A percentile compares a stretch with the other conserved stretches of the same genome.
Conservation (phyloP, 53 echinoderm and acorn worm species). For the Antedon mediterranea region DNA sequence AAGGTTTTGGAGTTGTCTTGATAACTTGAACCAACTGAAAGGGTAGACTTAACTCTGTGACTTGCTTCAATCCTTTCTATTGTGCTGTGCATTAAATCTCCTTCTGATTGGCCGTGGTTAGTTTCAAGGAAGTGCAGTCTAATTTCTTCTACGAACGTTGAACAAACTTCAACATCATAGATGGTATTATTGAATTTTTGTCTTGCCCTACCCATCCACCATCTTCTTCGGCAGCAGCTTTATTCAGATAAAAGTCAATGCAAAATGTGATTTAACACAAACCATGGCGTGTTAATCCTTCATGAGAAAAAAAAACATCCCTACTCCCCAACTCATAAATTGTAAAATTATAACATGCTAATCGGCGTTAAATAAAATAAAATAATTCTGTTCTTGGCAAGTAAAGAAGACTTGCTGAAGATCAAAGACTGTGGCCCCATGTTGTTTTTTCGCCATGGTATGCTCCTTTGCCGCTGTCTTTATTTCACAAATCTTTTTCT, state of each 20-base stretch:
- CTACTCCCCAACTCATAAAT: slow-evolving; percentile 16
- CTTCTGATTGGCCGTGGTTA: slow-evolving; percentile 19
- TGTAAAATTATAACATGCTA: slow-evolving; percentile 31
- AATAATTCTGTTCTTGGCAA: slow-evolving; percentile 19
- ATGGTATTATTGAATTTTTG: slow-evolving; percentile 18
- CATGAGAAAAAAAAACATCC: slow-evolving; percentile 23
- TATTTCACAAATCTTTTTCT: too few species aligned
- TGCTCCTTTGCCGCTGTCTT: slow-evolving; percentile 16
- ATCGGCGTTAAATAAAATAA: slow-evolving; percentile 21
- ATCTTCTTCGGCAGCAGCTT: too few species aligned
- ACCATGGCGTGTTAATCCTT: slow-evolving; percentile 15
- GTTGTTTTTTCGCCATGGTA: slow-evolving; percentile 9
- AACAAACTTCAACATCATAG: slow-evolving; percentile 16
- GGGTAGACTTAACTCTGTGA: slow-evolving; percentile 4
- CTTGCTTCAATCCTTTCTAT: slow-evolving; percentile 9
- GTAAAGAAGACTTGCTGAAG: slow-evolving; percentile 37
- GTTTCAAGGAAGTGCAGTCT: slow-evolving; percentile 7
- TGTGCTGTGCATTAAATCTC: slow-evolving; percentile 22
- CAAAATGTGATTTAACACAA: slow-evolving; percentile 7
- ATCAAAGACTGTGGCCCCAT: slow-evolving; percentile 23
- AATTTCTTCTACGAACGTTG: not conserved
- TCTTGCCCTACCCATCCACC: slow-evolving; percentile 30
- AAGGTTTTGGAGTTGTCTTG: too few species aligned
- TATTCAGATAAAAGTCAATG: too few species aligned
- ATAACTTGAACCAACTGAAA: too few species aligned